Evolutionary conservation across 2,797 vertebrate species (phyloP), one percentile per base, ranked within the genome.

Genomic region (Aldrovandia affinis): DNA sequence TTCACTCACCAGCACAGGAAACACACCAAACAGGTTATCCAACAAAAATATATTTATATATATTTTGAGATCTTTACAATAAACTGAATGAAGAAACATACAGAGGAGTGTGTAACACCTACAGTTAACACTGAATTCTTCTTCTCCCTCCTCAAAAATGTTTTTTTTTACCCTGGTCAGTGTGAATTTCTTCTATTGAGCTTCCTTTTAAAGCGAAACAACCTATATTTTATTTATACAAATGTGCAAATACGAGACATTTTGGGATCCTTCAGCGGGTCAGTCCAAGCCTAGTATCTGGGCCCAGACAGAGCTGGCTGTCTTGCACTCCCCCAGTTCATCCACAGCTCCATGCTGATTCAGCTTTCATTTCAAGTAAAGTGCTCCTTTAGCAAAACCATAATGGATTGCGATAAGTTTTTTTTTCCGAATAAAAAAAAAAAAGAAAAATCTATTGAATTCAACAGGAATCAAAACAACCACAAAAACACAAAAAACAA

Each of bases 231-330:
- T 90, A 88, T 93, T 92, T 93, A 91, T 93, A 95, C 93, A 94
- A 97, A 97, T 98, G 98, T 99, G 98, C 98, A 99, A 99, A 99
- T 98, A 97, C 95, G 94, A 96, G 93, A 93, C 89, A 93, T 96
- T 70, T 93, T 93, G 92, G 95, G 97, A 98, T 97, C 97, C 97
- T 98, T 97, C 97, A 96, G 92, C 93, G 92, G 90, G 95, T 95
- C 95, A 96, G 95, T 95, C 96, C 95, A 95, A 7, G 33, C 1
- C 42, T 20, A 63, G n/a, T n/a, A 28, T 59, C 47, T 95, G 12
- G 30, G 1, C 42, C 25, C 59, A 68, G 63, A 57, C 65, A 80
- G 47, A 77, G 89, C 89, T 88, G 93, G 92, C 92, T 93, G 59
- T 91, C 88, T 92, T 92, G 87, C 87, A 92, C 93, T 94, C 89